Evolutionary conservation across 2,797 vertebrate species (phyloP).

Genomic region (Sciurus carolinensis): DNA sequence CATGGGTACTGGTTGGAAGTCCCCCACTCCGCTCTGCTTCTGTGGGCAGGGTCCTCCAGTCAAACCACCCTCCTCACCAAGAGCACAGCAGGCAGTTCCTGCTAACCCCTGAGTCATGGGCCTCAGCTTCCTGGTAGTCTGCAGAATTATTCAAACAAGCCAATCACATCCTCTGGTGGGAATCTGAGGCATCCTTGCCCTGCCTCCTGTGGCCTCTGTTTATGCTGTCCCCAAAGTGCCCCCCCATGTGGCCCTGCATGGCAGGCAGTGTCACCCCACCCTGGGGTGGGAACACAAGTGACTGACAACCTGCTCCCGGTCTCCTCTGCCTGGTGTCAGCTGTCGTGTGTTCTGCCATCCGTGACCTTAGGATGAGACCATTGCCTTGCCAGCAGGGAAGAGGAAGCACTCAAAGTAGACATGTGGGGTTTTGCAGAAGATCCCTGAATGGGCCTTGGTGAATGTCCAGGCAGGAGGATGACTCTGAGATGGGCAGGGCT

Average conservation of each 20-base stretch:
- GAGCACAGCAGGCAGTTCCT: no score
- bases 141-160: background rate
- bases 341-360: background rate
- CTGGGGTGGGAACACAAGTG: no score
- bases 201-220: background rate
- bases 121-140: background rate
- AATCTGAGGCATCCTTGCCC: background rate
- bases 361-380: background rate
- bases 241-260: background rate
- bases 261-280: accelerated
- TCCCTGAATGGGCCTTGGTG: background rate
- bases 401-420: background rate
- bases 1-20: accelerated
- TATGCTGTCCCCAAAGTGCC: background rate
- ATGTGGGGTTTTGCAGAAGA: no score
- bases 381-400: background rate
- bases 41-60: background rate
- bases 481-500: background rate
- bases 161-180: no score
- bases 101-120: background rate
- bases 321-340: background rate
- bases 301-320: no score
- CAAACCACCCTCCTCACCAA: no score
- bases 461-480: background rate
- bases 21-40: no score